phyloP scores from a whole-genome alignment of 2,113 vertebrate species.

The Vulpes ferrilata region DNA sequence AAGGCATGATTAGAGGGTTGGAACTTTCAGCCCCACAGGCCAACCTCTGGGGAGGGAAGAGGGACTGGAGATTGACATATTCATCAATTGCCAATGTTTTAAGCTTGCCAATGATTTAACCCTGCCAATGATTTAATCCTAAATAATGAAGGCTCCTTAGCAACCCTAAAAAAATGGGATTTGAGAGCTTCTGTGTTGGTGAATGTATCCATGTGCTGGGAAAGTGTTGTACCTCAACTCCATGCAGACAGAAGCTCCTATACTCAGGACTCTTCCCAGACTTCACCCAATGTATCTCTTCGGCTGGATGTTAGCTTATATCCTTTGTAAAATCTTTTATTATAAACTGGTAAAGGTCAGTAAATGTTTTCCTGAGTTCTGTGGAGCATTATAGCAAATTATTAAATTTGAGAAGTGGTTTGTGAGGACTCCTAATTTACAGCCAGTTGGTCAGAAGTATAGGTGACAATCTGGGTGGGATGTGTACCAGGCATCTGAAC shows the following conservation, averaged over 20 bases:
- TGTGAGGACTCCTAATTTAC: not conserved
- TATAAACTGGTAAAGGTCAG: not conserved
- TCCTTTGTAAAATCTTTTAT: not conserved
- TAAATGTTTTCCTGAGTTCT: not conserved
- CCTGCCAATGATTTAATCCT: not conserved
- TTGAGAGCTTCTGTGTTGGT: not conserved
- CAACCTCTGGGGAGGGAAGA: not conserved
- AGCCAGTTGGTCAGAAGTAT: not conserved
- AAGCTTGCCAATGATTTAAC: not conserved
- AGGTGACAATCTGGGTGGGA: not conserved
- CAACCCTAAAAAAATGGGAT: not conserved
- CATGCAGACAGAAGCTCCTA: not conserved
- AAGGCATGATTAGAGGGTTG: not conserved
- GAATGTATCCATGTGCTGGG: not conserved
- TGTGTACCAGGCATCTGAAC: not conserved
- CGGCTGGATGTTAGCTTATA: not conserved
- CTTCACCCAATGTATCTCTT: not conserved
- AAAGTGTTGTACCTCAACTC: not conserved
- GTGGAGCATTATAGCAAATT: not conserved
- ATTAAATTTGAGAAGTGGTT: not conserved
- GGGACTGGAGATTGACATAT: not conserved
- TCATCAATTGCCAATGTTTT: not conserved
- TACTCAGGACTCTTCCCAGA: not conserved
- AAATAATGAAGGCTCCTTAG: not conserved
- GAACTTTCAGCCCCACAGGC: not conserved